Base-by-base conservation (phyloP, 1,140 invertebrate genomes). In the Drosophila jambulina region DNA sequence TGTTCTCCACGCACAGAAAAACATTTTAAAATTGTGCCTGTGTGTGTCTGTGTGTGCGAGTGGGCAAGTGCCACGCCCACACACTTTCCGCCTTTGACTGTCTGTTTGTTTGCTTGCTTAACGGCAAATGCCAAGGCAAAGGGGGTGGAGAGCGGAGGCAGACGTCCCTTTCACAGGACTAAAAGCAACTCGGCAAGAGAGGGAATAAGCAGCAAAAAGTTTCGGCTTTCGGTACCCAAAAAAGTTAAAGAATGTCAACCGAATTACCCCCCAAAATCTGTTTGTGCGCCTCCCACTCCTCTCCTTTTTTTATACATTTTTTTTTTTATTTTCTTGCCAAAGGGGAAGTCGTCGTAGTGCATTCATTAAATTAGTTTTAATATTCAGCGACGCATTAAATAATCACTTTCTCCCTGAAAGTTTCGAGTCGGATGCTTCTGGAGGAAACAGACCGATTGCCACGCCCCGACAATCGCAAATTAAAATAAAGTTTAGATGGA, bases 281-380 rank as follows among this genome's bases (percentile, higher is more conserved):
- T 57, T 51, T 61, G 38, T 45, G 23, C 38, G 19, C 23, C 23
- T 17, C 15, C 23, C 23, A 5, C 7, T 51, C 51, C 6, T 8
- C n/a, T 3, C 13, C 10, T 32, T 51, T 29, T 27, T 27, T 25
- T 27, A 8, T 48, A 49, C 3, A 46, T 29, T n/a, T 49, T 29
- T 38, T 38, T 17, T 38, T 19, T 42, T 21, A 23, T 23, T 19
- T 53, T 45, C 21, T 38, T 53, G n/a, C 38, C 9, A 54, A 78
- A 75, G 60, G 77, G 23, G 38, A 67, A 67, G 72, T 58, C 56
- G 56, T 58, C 56, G 56, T 61, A 58, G 60, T 67, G 67, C 54
- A 67, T 62, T 74, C 68, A 78, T 78, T 79, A 78, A 78, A 67
- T 80, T 62, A 78, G 68, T 78, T 74, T 19, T 38, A 61, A 62